Evolutionary conservation across 2,113 vertebrate species (phyloP).

Genomic region (Leiothrix lutea): DNA sequence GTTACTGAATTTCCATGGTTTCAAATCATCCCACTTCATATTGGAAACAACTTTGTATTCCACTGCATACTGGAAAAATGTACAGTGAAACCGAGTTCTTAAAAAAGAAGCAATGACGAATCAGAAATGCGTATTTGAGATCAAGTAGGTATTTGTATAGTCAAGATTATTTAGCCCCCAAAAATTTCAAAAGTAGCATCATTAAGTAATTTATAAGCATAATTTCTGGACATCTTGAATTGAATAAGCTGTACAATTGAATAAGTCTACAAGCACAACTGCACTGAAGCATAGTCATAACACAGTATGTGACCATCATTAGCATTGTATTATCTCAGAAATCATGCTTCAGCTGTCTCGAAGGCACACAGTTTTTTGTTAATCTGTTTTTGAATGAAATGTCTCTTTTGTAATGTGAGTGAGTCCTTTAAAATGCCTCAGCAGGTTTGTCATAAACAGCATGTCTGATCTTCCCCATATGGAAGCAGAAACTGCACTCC

Average conservation of each 20-base stretch:
- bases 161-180: background rate
- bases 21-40: background rate
- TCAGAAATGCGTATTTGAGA: rapidly evolving
- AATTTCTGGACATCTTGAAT: background rate
- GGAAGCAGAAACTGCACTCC: background rate
- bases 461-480: background rate
- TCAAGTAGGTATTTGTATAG: background rate
- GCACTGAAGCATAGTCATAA: background rate
- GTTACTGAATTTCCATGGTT: background rate
- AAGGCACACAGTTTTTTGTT: background rate
- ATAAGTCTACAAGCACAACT: background rate
- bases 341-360: background rate
- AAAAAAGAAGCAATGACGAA: background rate
- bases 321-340: background rate
- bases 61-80: background rate
- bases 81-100: background rate
- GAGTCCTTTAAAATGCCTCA: background rate
- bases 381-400: background rate
- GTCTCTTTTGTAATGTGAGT: background rate
- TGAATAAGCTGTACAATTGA: background rate
- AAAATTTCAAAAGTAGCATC: background rate
- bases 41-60: background rate
- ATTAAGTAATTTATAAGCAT: background rate
- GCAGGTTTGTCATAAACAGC: background rate
- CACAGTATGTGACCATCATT: background rate